These are phyloP conservation scores for Drosophila lacicola DNA, from an alignment of 2,888 invertebrate genomes.

Conservation along the genomic window DNA sequence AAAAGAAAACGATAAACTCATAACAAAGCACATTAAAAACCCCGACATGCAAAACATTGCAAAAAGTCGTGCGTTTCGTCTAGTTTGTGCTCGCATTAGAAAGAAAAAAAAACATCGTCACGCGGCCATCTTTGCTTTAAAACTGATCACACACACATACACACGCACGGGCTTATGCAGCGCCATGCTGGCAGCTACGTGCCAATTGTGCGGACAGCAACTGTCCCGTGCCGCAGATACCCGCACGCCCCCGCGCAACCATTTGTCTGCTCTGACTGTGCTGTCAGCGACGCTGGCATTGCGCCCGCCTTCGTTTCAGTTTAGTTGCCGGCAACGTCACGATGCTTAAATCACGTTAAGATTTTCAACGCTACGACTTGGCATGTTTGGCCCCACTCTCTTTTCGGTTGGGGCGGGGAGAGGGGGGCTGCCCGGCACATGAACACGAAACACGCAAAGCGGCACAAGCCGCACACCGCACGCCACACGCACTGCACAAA, in stretches of 20 bases:
- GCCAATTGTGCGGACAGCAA: constrained; percentile 66
- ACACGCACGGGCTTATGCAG: background rate
- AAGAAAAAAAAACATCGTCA: background rate
- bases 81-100: background rate
- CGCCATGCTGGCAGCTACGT: constrained; percentile 47
- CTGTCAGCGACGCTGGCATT: constrained; percentile 17
- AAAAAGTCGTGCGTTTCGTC: background rate
- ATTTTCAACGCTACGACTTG: constrained; percentile 66
- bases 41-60: background rate
- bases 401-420: background rate
- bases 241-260: constrained; percentile 8
- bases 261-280: constrained; percentile 37
- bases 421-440: constrained; percentile 11
- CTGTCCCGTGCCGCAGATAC: constrained; percentile 22
- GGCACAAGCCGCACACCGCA: constrained; percentile 25
- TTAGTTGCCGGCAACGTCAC: constrained; percentile 41
- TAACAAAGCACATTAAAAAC: background rate
- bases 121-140: constrained; percentile 6
- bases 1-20: too few species aligned
- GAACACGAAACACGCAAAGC: constrained; percentile 10
- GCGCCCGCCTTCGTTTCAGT: constrained; percentile 21
- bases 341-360: constrained; percentile 74
- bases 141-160: background rate
- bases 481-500: constrained; percentile 25
- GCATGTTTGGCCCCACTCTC: constrained; percentile 52